A percentile compares a stretch with the other conserved stretches of the same genome.
Evolutionary conservation across 2,113 vertebrate species (phyloP).

Genomic region (Corythornis madagascariensis): DNA sequence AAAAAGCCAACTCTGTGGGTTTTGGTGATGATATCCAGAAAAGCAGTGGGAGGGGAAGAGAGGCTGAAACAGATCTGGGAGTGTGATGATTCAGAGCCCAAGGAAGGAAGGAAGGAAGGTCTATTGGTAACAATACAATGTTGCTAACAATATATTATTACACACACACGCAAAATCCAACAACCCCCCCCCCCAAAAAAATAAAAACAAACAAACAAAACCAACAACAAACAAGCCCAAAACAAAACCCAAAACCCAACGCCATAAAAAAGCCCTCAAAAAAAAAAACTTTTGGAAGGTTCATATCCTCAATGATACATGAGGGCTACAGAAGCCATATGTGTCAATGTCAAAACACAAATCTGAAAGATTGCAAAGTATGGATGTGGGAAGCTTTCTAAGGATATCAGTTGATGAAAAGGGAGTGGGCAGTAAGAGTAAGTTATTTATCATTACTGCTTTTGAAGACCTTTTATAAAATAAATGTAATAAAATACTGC

Average conservation of each 20-base stretch:
- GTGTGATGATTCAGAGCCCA: not conserved
- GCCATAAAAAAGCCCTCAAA: accelerated
- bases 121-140: not conserved
- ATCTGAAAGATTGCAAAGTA: not conserved
- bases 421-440: not conserved
- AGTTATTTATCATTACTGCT: not conserved
- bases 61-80: not conserved
- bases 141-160: not conserved
- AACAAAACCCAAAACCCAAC: not conserved
- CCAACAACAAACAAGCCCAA: not conserved
- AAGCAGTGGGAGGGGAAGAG: not conserved
- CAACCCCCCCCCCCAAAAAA: not conserved
- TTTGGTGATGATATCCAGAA: not conserved
- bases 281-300: not conserved
- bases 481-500: not conserved
- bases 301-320: not conserved
- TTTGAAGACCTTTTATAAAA: not conserved
- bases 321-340: not conserved
- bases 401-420: not conserved
- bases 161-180: not conserved
- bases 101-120: too few relatives aligned
- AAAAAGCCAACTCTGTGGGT: not conserved
- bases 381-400: not conserved
- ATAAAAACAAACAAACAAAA: not conserved
- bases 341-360: not conserved